phyloP scores from a whole-genome alignment of 2,888 invertebrate genomes.

The Eilema sororculum region DNA sequence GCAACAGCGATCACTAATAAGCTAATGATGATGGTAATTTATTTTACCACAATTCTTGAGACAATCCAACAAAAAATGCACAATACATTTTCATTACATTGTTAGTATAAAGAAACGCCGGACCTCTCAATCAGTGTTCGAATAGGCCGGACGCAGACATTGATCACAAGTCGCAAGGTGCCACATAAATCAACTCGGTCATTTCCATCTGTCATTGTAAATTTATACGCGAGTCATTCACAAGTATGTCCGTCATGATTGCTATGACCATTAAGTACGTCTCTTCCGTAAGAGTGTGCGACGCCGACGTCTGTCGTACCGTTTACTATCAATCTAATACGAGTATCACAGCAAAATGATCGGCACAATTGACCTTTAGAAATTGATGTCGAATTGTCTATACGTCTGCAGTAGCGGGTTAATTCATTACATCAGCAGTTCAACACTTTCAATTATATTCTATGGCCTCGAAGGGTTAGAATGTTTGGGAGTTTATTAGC shows the following conservation, averaged over 20 bases:
- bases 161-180: not conserved
- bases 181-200: slow-evolving; percentile 12
- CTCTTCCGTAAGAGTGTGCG: slow-evolving; percentile 24
- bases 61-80: too few species aligned
- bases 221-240: slow-evolving; percentile 26
- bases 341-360: slow-evolving; percentile 37
- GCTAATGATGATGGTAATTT: too few species aligned
- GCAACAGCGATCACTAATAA: not conserved
- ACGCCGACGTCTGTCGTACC: slow-evolving; percentile 52
- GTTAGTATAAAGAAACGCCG: not conserved
- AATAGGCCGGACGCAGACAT: not conserved
- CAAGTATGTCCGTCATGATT: not conserved
- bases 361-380: slow-evolving; percentile 61
- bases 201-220: slow-evolving; percentile 10
- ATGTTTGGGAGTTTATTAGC: slow-evolving; percentile 15
- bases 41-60: not conserved
- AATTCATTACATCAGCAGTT: slow-evolving; percentile 79
- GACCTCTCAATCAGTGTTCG: not conserved
- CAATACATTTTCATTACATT: too few species aligned
- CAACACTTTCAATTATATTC: slow-evolving; percentile 72
- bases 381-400: slow-evolving; percentile 42
- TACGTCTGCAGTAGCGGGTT: slow-evolving; percentile 71
- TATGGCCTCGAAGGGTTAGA: slow-evolving; percentile 46
- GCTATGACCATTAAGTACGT: slow-evolving; percentile 2
- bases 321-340: slow-evolving; percentile 52